phyloP scores from a whole-genome alignment of 2,797 vertebrate genomes.

The Mionectes olivaceus region DNA sequence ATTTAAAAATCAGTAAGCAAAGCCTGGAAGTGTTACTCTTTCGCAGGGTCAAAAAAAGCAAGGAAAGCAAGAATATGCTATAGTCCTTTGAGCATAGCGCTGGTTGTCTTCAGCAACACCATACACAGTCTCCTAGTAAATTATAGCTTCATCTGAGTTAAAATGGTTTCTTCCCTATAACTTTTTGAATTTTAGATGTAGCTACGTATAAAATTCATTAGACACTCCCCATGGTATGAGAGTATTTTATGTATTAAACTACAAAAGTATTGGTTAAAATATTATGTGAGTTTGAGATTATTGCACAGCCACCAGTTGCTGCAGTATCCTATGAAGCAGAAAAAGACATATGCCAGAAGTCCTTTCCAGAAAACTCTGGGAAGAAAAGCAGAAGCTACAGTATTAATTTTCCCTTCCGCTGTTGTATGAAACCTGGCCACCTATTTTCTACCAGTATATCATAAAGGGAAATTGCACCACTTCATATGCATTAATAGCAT shows the following conservation, averaged over 20 bases:
- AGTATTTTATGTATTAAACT: neutral
- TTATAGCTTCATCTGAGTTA: neutral
- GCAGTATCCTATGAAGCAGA: neutral
- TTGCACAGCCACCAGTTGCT: neutral
- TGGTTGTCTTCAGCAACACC: neutral
- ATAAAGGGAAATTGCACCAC: neutral
- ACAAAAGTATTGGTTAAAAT: neutral
- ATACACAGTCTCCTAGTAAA: neutral
- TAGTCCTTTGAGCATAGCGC: neutral
- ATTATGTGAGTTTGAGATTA: neutral
- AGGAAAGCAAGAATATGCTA: neutral
- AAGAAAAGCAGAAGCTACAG: neutral
- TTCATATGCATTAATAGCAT: neutral
- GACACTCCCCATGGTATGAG: neutral
- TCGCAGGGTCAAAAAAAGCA: neutral
- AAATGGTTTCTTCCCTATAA: neutral
- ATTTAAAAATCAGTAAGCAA: neutral
- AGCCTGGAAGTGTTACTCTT: neutral
- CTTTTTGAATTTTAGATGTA: neutral
- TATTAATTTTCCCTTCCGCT: neutral
- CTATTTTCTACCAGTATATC: neutral
- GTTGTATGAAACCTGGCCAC: neutral
- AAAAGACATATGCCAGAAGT: neutral
- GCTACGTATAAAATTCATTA: neutral
- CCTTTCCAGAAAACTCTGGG: neutral